Evolutionary conservation across 2,888 invertebrate genomes (phyloP).

Genomic region (Orthosia gracilis): DNA sequence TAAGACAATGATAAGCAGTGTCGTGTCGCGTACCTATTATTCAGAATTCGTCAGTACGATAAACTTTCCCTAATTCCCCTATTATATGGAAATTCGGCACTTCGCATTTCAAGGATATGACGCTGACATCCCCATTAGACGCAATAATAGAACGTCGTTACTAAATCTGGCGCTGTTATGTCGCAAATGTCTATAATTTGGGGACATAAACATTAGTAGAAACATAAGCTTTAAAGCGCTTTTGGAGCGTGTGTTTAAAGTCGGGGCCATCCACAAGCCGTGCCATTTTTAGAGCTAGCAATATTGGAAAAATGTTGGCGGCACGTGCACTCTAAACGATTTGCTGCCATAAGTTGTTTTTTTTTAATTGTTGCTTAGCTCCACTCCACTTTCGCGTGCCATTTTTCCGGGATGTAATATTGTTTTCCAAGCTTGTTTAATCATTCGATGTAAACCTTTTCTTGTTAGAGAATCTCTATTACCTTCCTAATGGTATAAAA

Average conservation of each 20-base stretch:
- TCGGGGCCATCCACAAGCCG: slow-evolving; percentile 57
- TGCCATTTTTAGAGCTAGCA: slow-evolving; percentile 79
- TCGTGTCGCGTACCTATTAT: slow-evolving; percentile 15
- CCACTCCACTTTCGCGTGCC: slow-evolving; percentile 51
- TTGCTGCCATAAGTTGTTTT: slow-evolving; percentile 63
- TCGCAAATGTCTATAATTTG: slow-evolving; percentile 64
- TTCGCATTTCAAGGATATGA: slow-evolving; percentile 57
- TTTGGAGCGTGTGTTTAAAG: slow-evolving; percentile 74
- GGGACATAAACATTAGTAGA: slow-evolving; percentile 47
- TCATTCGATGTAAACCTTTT: slow-evolving; percentile 6
- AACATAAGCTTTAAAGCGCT: slow-evolving; percentile 29
- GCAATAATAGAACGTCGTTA: slow-evolving; percentile 57
- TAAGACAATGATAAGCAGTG: slow-evolving; percentile 23
- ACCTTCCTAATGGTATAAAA: not conserved
- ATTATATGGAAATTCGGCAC: slow-evolving; percentile 49
- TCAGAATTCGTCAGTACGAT: slow-evolving; percentile 32
- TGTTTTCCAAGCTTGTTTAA: slow-evolving; percentile 12
- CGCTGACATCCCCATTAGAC: slow-evolving; percentile 58
- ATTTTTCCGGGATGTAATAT: slow-evolving; percentile 52
- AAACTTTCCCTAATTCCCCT: slow-evolving; percentile 50
- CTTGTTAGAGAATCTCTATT: not conserved
- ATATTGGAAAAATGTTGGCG: slow-evolving; percentile 86
- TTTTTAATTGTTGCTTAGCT: slow-evolving; percentile 68
- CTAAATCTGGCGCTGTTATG: slow-evolving; percentile 51
- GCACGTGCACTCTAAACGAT: slow-evolving; percentile 80